These are phyloP conservation scores for Helicoverpa zea DNA, from an alignment of 1,140 invertebrate species.

Conservation along the genomic window DNA sequence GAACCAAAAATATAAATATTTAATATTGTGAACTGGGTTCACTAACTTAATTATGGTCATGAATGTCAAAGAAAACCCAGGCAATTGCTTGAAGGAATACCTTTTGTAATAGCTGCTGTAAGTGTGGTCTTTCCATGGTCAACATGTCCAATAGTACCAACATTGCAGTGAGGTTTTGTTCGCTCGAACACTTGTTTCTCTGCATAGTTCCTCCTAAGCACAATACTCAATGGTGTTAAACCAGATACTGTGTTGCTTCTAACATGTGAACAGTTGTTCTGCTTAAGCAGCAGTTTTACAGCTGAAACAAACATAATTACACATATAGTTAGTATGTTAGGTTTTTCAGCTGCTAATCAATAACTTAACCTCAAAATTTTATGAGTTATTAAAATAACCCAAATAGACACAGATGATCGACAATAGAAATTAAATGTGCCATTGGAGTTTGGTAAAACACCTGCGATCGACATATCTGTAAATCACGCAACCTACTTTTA, in stretches of 20 bases:
- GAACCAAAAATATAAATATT: neutral
- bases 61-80: neutral
- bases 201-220: slow-evolving; percentile 87
- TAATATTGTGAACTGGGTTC: neutral
- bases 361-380: slow-evolving; percentile 56
- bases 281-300: slow-evolving; percentile 77
- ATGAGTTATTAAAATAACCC: too few species aligned
- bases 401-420: too few species aligned
- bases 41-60: neutral
- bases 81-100: slow-evolving; percentile 68
- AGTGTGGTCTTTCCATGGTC: slow-evolving; percentile 99
- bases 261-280: slow-evolving; percentile 69
- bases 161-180: slow-evolving; percentile 98
- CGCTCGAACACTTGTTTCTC: slow-evolving; percentile 93
- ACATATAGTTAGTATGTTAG: slow-evolving; percentile 17
- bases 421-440: too few species aligned
- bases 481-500: slow-evolving; percentile 54
- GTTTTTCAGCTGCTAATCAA: slow-evolving; percentile 55
- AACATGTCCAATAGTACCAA: slow-evolving; percentile 99
- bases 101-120: slow-evolving; percentile 98
- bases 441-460: too few species aligned
- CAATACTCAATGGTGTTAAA: slow-evolving; percentile 75
- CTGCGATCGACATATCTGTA: neutral
- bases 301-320: slow-evolving; percentile 61
- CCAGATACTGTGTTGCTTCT: slow-evolving; percentile 62